phyloP scores from a whole-genome alignment of 2,113 vertebrate genomes.

The Phainopepla nitens region DNA sequence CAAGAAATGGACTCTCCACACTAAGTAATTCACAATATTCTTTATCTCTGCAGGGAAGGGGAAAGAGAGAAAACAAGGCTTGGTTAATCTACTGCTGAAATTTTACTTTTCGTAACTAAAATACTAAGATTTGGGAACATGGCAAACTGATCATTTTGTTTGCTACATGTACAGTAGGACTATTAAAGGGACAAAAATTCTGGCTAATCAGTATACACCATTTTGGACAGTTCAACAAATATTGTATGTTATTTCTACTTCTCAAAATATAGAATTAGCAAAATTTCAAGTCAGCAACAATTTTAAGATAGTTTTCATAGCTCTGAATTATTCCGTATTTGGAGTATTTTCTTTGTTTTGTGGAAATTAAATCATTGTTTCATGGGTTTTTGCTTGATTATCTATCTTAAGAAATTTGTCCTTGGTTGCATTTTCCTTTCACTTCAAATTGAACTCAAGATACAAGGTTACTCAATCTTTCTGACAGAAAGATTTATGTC shows the following conservation, averaged over 20 bases:
- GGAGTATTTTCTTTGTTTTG: background rate
- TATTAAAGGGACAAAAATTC: background rate
- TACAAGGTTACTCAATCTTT: background rate
- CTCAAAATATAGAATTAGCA: background rate
- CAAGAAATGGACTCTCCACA: background rate
- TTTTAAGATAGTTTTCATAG: background rate
- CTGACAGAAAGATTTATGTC: conserved; percentile 8
- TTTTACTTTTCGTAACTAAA: background rate
- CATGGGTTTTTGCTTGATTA: background rate
- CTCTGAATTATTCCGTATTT: background rate
- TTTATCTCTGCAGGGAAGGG: background rate
- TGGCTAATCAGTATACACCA: background rate
- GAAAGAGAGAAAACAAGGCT: background rate
- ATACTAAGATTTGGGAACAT: background rate
- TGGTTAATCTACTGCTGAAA: background rate
- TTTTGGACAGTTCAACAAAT: conserved; percentile 29
- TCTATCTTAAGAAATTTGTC: background rate
- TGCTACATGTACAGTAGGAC: background rate
- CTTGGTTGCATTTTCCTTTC: background rate
- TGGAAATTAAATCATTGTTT: background rate
- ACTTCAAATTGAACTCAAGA: background rate
- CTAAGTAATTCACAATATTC: background rate
- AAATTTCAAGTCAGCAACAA: background rate
- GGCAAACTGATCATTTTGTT: background rate
- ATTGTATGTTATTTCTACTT: background rate